These are phyloP conservation scores for Rostratula benghalensis DNA, from an alignment of 2,113 vertebrate species.

Conservation along the genomic window DNA sequence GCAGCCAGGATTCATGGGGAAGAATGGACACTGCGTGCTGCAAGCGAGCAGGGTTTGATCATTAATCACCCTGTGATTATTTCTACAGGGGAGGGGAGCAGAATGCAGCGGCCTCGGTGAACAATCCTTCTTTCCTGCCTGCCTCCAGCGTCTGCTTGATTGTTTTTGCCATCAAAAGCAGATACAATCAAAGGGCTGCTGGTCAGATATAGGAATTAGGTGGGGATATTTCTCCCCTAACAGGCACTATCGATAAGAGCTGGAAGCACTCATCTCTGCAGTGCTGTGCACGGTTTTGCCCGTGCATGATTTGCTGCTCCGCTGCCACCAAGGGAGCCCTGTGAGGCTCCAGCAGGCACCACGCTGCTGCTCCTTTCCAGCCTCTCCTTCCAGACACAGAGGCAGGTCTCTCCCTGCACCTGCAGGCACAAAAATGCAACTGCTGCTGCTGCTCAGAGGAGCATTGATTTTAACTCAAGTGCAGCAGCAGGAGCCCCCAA, in stretches of 20 bases:
- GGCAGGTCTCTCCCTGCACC: neutral
- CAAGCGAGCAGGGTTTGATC: neutral
- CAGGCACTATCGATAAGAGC: neutral
- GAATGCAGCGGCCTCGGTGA: neutral
- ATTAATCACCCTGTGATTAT: slow-evolving; percentile 17
- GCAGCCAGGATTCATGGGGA: neutral
- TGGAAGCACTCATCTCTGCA: neutral
- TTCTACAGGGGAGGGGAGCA: neutral
- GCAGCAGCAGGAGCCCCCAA: neutral
- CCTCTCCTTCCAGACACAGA: neutral
- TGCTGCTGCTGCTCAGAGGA: neutral
- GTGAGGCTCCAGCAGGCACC: neutral
- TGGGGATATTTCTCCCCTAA: neutral
- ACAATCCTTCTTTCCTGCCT: neutral
- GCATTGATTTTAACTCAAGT: neutral
- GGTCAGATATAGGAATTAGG: neutral
- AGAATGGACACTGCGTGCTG: neutral
- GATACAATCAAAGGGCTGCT: neutral
- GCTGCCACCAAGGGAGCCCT: neutral
- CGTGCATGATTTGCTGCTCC: neutral
- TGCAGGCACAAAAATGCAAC: neutral
- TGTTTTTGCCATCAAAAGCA: slow-evolving; percentile 36
- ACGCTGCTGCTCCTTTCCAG: neutral
- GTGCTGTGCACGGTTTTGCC: neutral
- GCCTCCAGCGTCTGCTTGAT: neutral